Evolutionary conservation across 2,888 invertebrate species (phyloP).

Genomic region (Tipula lateralis): DNA sequence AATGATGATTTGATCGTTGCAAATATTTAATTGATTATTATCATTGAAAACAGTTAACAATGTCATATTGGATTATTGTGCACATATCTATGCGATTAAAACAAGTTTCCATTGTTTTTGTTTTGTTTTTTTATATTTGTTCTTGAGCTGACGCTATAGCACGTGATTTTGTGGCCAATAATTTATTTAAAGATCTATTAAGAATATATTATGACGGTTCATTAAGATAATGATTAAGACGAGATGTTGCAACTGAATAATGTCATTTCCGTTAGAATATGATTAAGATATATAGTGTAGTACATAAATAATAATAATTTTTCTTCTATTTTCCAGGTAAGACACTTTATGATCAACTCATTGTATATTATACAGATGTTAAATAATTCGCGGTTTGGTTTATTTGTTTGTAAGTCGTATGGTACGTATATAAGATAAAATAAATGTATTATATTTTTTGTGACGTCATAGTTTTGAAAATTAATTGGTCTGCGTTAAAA

Average conservation of each 20-base stretch:
- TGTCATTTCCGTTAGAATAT: not conserved
- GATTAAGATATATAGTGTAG: not conserved
- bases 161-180: not conserved
- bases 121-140: not conserved
- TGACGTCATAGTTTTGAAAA: not conserved
- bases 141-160: not conserved
- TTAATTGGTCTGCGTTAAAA: not conserved
- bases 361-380: not conserved
- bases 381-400: not conserved
- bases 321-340: not conserved
- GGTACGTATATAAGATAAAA: not conserved
- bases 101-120: not conserved
- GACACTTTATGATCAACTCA: not conserved
- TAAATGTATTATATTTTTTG: not conserved
- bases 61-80: not conserved
- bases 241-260: not conserved
- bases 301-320: not conserved
- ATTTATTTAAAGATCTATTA: not conserved
- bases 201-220: not conserved
- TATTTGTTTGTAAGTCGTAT: not conserved
- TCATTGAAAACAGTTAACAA: conserved; percentile 5
- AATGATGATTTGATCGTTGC: not conserved
- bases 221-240: not conserved
- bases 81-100: not conserved
- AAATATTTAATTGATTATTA: conserved; percentile 1